Percentiles rank a stretch among this genome's conserved stretches.
These are phyloP conservation scores for Xerus inauris DNA, from an alignment of 2,113 vertebrate species.

Conservation along the genomic window DNA sequence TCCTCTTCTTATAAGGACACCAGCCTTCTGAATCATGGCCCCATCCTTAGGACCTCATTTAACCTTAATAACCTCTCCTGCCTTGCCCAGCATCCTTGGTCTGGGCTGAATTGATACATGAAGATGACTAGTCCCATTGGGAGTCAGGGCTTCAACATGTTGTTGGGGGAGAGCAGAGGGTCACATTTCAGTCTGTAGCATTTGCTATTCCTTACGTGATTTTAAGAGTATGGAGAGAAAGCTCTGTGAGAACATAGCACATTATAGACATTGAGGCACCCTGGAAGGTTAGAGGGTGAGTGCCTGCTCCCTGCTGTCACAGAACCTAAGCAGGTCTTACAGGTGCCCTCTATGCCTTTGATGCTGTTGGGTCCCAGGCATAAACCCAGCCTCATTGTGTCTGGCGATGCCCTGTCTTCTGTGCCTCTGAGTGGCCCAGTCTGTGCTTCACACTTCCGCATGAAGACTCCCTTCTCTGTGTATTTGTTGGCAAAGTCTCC, in stretches of 20 bases:
- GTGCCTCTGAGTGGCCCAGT: neutral
- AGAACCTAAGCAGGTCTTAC: neutral
- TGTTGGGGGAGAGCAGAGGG: fast-evolving
- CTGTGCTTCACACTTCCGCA: neutral
- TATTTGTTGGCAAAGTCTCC: neutral
- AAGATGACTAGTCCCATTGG: neutral
- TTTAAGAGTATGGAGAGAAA: neutral
- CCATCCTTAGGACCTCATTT: neutral
- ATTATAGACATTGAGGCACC: neutral
- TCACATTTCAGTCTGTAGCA: neutral
- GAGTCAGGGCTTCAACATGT: neutral
- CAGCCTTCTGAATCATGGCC: neutral
- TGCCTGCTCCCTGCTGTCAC: neutral
- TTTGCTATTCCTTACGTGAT: neutral
- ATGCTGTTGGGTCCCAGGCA: neutral
- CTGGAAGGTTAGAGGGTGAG: neutral
- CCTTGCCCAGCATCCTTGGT: neutral
- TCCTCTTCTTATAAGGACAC: neutral
- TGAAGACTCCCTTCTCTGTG: neutral
- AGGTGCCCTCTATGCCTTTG: neutral
- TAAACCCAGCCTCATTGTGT: neutral
- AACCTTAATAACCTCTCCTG: neutral
- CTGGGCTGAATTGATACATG: neutral
- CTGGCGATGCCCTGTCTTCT: neutral
- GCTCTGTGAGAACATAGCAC: neutral